Evolutionary conservation across 2,113 vertebrate genomes (phyloP), one percentile per base, ranked within the genome.

Genomic region (Penelope pileata): DNA sequence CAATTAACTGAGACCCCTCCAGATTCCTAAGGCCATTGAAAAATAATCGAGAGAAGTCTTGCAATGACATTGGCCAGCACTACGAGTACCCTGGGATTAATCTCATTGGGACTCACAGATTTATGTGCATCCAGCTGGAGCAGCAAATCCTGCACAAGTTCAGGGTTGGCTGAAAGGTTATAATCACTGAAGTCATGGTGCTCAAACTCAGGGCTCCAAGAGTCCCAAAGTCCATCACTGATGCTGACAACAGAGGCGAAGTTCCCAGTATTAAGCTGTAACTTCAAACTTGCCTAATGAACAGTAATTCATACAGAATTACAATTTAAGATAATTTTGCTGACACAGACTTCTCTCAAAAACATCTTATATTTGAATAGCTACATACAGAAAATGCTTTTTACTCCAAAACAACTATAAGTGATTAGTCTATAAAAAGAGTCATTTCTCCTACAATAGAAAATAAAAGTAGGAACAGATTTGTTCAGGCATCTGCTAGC

Each of bases 251-350:
- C 17, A 54, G 30, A 32, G 30, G 6, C 14, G 3, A 56, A 56
- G 14, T 59, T 90, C 7, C 21, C 83, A 69, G 7, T 56, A 64
- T 89, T 78, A 91, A 91, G n/a, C 30, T 72, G 23, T n/a, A 80
- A 53, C 42, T 80, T 83, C 36, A 91, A 47, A 90, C 59, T 91
- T 93, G 79, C 58, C 34, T 76, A 88, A 88, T 85, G 82, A 91
- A 87, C 87, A 88, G 70, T 73, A 93, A 88, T 90, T 91, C 78
- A 83, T 83, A 42, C 45, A 95, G 85, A 95, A 96, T 94, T 83
- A 76, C 36, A 86, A 92, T 91, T 95, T 68, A 75, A 36, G 59
- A 62, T 60, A 73, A 79, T 72, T 93, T 93, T 94, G 74, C 76
- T 94, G 80, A 91, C 60, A 89, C 0, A 0, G 11, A 15, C 59